Conservation (phyloP, 2,797 vertebrate species). For the Falco cherrug region DNA sequence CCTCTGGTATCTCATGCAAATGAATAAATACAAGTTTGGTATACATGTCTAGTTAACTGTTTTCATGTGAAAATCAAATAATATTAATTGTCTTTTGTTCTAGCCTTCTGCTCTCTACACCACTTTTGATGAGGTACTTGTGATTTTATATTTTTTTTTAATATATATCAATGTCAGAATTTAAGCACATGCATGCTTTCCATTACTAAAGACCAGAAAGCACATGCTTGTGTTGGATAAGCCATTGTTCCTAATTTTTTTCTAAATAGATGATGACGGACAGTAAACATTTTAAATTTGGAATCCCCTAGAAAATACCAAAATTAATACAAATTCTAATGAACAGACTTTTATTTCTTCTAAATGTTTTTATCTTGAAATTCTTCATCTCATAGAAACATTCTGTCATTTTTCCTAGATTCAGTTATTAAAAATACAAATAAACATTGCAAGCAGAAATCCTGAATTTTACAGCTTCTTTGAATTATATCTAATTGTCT, state of each 20-base stretch:
- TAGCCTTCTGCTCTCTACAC: conserved; percentile 79
- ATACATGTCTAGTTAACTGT: not conserved
- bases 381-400: not conserved
- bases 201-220: not conserved
- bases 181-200: not conserved
- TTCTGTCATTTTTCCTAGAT: not conserved
- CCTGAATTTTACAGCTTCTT: not conserved
- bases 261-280: not conserved
- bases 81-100: conserved; percentile 26
- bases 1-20: not conserved
- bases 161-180: not conserved
- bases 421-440: not conserved
- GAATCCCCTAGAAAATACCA: not conserved
- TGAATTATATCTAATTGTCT: not conserved
- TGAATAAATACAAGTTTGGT: not conserved
- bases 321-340: not conserved
- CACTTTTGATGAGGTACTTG: conserved; percentile 80
- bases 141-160: not conserved
- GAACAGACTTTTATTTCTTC: not conserved
- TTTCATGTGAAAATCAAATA: not conserved
- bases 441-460: not conserved
- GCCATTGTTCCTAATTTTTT: not conserved
- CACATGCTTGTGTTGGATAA: not conserved
- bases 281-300: not conserved
- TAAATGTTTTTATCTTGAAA: not conserved